Evolutionary conservation across 2,888 invertebrate species (phyloP).

Genomic region (Pyrrhia umbra): DNA sequence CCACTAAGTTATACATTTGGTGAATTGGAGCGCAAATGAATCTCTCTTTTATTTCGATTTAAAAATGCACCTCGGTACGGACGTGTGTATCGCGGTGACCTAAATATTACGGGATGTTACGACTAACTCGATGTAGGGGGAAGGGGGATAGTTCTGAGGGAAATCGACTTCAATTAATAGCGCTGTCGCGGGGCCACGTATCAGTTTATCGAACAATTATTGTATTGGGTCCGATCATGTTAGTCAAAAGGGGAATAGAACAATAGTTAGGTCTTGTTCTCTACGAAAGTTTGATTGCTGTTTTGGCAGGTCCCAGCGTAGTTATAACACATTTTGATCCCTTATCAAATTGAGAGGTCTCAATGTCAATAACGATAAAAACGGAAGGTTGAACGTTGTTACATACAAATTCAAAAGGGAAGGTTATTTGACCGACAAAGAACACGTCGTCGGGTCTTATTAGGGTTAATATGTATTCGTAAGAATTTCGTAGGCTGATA

Average conservation of each 20-base stretch:
- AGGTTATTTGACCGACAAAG: constrained; percentile 54
- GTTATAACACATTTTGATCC: constrained; percentile 47
- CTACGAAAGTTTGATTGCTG: constrained; percentile 29
- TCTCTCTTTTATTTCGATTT: constrained; percentile 75
- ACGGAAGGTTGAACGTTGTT: constrained; percentile 49
- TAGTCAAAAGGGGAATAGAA: constrained; percentile 12
- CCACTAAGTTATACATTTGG: constrained; percentile 57
- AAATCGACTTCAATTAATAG: constrained; percentile 65
- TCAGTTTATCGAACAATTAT: constrained; percentile 39
- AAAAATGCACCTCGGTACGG: constrained; percentile 70
- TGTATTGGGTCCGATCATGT: constrained; percentile 28
- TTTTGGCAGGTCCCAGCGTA: constrained; percentile 36
- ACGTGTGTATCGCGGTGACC: constrained; percentile 75
- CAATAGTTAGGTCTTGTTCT: constrained; percentile 21
- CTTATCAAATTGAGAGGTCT: constrained; percentile 56
- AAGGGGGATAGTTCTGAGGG: constrained; percentile 50
- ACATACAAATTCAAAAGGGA: constrained; percentile 53
- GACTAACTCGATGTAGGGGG: constrained; percentile 56
- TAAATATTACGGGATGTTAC: constrained; percentile 73
- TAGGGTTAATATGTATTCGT: constrained; percentile 49
- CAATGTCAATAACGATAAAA: constrained; percentile 58
- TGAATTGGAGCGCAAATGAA: constrained; percentile 74
- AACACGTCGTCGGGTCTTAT: constrained; percentile 50
- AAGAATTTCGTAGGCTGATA: constrained; percentile 28
- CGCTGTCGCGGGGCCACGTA: constrained; percentile 45